A percentile compares a stretch with the other conserved stretches of the same genome.
These are phyloP conservation scores for Hippolais icterina DNA, from an alignment of 2,113 vertebrate species.

Conservation along the genomic window DNA sequence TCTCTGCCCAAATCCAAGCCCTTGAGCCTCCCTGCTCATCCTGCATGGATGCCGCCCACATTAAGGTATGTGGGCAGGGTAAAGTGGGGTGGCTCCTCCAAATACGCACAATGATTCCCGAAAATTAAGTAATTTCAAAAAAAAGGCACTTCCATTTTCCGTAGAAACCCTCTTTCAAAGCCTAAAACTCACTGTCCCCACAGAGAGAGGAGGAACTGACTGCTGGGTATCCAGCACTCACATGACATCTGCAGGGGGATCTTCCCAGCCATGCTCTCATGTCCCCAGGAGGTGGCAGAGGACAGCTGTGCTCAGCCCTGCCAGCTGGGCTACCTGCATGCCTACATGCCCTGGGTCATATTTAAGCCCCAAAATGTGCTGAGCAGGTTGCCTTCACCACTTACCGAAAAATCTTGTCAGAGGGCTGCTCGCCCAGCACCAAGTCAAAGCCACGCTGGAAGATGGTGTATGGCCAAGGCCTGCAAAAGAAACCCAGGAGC, in stretches of 20 bases:
- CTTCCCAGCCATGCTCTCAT: not conserved
- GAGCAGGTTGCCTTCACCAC: not conserved
- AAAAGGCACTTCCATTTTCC: not conserved
- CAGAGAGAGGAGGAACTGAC: not conserved
- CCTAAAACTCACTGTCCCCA: not conserved
- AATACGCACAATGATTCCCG: not conserved
- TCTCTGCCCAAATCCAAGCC: not conserved
- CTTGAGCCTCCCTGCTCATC: not conserved
- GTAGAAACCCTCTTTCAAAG: not conserved
- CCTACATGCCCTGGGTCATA: accelerated
- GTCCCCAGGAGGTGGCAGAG: conserved; percentile 34
- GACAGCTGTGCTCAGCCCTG: not conserved
- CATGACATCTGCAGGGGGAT: not conserved
- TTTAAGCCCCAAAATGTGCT: not conserved
- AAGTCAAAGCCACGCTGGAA: conserved; percentile 98
- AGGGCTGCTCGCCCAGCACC: conserved; percentile 97
- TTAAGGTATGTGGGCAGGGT: not conserved
- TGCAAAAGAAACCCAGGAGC: conserved; percentile 59
- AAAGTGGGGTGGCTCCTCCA: not conserved
- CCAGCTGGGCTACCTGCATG: not conserved
- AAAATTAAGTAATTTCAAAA: not conserved
- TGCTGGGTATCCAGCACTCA: not conserved
- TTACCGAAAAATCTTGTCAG: conserved; percentile 99
- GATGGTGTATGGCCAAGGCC: conserved; percentile 98
- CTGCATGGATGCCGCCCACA: not conserved